Evolutionary conservation across 1,140 invertebrate genomes (phyloP).

Genomic region (Hydropsyche tenuis): DNA sequence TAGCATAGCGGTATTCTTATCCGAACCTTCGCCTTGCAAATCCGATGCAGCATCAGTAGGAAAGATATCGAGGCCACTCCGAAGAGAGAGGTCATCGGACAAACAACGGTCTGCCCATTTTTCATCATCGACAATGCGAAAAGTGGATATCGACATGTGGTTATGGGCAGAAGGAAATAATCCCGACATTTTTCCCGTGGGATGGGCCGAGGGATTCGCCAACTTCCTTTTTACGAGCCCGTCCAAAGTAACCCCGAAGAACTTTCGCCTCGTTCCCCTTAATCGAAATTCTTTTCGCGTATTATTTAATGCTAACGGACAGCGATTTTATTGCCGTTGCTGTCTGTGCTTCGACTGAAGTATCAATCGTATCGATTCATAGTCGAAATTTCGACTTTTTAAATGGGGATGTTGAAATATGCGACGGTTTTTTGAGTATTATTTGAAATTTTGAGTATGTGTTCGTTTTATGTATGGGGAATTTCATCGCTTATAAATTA

Average conservation of each 20-base stretch:
- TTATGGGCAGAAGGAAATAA: too few species aligned
- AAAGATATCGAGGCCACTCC: slow-evolving; percentile 5
- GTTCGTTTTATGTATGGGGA: too few species aligned
- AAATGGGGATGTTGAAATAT: too few species aligned
- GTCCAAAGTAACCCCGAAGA: too few species aligned
- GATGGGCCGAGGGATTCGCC: too few species aligned
- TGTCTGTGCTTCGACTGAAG: slow-evolving; percentile 9
- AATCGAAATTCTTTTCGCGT: slow-evolving; percentile 35
- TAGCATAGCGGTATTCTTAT: not conserved
- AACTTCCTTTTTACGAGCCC: too few species aligned
- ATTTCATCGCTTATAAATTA: too few species aligned
- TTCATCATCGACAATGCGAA: not conserved
- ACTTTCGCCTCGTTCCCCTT: not conserved
- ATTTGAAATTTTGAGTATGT: too few species aligned
- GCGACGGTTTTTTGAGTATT: too few species aligned
- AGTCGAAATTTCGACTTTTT: too few species aligned
- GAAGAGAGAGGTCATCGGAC: not conserved
- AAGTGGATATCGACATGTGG: too few species aligned
- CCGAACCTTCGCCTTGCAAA: slow-evolving; percentile 2
- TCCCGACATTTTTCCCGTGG: too few species aligned
- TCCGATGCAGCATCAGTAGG: not conserved
- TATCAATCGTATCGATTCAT: not conserved
- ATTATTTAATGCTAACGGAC: slow-evolving; percentile 37
- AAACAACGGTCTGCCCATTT: not conserved
- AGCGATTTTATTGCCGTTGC: slow-evolving; percentile 26